Conservation (phyloP, 1,140 invertebrate genomes). For the Gryllus bimaculatus region DNA sequence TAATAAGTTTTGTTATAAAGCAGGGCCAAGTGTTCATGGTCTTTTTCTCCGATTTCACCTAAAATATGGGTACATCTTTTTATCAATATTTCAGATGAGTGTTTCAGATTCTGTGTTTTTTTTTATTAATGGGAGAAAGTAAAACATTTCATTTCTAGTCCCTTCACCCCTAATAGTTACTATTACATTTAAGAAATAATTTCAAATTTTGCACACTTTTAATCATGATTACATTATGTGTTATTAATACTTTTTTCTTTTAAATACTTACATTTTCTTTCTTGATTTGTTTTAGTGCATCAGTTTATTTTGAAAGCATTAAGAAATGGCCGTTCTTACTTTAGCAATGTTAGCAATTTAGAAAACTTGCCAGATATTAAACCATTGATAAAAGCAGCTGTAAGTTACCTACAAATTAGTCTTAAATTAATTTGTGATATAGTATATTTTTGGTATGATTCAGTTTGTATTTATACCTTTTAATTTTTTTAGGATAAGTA, state of each 20-base stretch:
- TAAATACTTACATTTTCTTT: background rate
- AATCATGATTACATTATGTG: background rate
- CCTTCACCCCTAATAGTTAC: background rate
- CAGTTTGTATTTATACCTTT: background rate
- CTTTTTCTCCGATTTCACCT: too few relatives aligned
- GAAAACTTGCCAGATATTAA: background rate
- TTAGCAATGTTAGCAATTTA: constrained; percentile 21
- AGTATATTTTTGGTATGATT: background rate
- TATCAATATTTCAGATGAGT: too few relatives aligned
- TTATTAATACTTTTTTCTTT: background rate
- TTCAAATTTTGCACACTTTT: background rate
- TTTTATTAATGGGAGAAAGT: background rate
- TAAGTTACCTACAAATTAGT: background rate
- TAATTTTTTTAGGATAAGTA: constrained; percentile 35
- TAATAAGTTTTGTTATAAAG: too few relatives aligned
- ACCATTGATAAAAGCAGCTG: background rate
- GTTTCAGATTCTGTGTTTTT: background rate
- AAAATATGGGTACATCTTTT: too few relatives aligned
- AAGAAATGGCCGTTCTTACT: constrained; percentile 34
- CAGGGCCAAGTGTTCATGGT: too few relatives aligned
- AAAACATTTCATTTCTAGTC: background rate
- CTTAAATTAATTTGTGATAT: background rate
- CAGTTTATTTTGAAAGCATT: constrained; percentile 33
- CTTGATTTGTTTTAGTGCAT: background rate
- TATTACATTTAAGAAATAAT: background rate